Conservation (phyloP, 2,113 vertebrate species). For the Apteryx mantelli region DNA sequence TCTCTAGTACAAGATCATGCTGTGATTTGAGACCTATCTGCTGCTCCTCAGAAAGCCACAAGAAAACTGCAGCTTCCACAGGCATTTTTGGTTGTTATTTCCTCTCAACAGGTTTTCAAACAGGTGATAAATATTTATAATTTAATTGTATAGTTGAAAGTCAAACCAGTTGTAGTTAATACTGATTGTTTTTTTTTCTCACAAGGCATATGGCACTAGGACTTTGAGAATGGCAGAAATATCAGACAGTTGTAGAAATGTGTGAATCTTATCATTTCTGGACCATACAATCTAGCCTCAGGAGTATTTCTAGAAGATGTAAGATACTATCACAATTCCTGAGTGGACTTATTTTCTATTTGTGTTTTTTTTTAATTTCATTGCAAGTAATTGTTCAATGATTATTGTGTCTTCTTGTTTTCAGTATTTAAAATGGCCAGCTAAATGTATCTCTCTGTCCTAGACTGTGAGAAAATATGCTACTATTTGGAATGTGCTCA, state of each 20-base stretch:
- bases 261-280: background rate
- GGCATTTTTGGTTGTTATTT: background rate
- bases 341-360: background rate
- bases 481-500: background rate
- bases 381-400: background rate
- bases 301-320: background rate
- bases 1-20: background rate
- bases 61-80: background rate
- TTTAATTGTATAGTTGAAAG: background rate
- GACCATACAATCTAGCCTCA: background rate
- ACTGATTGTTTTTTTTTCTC: background rate
- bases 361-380: background rate
- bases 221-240: background rate
- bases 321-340: background rate
- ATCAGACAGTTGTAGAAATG: background rate
- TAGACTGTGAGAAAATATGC: background rate
- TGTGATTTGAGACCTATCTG: background rate
- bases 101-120: background rate
- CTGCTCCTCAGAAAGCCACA: background rate
- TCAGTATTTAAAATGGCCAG: background rate
- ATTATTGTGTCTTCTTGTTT: background rate
- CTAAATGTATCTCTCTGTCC: background rate
- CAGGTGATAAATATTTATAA: background rate
- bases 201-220: background rate
- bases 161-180: background rate